Conservation (phyloP, 2,797 vertebrate genomes). For the Lithobates pipiens region DNA sequence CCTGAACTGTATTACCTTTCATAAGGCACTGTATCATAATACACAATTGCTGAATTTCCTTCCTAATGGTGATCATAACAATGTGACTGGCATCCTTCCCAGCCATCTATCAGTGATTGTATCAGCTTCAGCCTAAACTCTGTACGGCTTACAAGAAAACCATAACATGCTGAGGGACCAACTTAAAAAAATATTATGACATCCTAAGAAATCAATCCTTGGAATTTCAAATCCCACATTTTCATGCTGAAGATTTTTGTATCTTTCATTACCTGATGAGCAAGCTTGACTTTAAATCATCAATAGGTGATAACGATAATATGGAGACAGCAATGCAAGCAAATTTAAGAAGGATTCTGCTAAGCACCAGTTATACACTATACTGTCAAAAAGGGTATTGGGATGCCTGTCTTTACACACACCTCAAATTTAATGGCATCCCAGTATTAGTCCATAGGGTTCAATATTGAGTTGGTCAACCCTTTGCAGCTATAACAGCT, state of each 20-base stretch:
- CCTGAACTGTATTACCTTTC: conserved; percentile 17
- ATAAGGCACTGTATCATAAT: conserved; percentile 10
- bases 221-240: conserved; percentile 30
- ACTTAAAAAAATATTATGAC: conserved; percentile 46
- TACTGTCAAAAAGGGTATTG: too few species aligned
- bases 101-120: conserved; percentile 41
- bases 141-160: conserved; percentile 18
- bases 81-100: conserved; percentile 27
- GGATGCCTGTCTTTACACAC: too few species aligned
- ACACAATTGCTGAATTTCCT: conserved; percentile 37
- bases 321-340: background rate
- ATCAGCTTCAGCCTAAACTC: conserved; percentile 12
- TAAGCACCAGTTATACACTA: too few species aligned
- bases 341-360: background rate
- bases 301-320: conserved; percentile 1
- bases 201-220: conserved; percentile 31
- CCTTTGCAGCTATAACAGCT: too few species aligned
- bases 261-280: conserved; percentile 3
- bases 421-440: too few species aligned
- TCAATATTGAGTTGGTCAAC: too few species aligned
- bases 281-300: conserved; percentile 15
- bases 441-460: too few species aligned
- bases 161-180: conserved; percentile 33
- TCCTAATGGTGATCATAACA: conserved; percentile 31
- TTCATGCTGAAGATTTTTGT: conserved; percentile 18